Evolutionary conservation across 1,140 invertebrate species (phyloP).

Genomic region (Neomicropteryx cornuta): DNA sequence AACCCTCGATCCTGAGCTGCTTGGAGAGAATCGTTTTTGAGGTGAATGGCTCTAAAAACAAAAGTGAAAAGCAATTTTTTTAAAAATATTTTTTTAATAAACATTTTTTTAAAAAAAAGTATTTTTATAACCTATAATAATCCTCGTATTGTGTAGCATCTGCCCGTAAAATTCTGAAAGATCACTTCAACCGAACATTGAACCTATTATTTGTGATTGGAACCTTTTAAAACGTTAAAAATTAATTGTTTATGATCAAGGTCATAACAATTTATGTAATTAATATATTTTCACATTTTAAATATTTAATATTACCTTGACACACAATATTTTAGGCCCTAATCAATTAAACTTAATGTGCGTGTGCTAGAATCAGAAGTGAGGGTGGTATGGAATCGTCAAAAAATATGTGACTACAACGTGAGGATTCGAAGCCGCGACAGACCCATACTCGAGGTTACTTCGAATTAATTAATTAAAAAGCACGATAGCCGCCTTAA

Average conservation of each 20-base stretch:
- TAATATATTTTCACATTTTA: background rate
- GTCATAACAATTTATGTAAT: background rate
- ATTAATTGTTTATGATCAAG: background rate
- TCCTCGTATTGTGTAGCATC: background rate
- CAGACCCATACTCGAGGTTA: too few species aligned
- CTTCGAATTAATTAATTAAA: too few species aligned
- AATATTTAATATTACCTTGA: too few species aligned
- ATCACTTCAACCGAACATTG: background rate
- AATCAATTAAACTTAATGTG: too few species aligned
- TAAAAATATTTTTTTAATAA: background rate
- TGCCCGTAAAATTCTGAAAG: background rate
- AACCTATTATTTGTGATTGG: too few species aligned
- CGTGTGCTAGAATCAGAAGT: too few species aligned
- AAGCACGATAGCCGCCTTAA: too few species aligned
- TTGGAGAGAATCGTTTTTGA: conserved; percentile 22
- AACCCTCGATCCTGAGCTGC: conserved; percentile 54
- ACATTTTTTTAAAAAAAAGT: background rate
- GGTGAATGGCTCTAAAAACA: conserved; percentile 22
- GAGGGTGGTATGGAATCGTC: conserved; percentile 16
- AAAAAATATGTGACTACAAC: too few species aligned
- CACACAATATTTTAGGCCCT: too few species aligned
- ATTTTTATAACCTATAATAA: background rate
- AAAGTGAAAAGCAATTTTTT: conserved; percentile 11
- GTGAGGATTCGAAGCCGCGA: too few species aligned
- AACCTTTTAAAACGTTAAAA: background rate